Evolutionary conservation across 2,113 vertebrate species (phyloP), one percentile per base, ranked within the genome.

Genomic region (Rhabdornis inornatus): DNA sequence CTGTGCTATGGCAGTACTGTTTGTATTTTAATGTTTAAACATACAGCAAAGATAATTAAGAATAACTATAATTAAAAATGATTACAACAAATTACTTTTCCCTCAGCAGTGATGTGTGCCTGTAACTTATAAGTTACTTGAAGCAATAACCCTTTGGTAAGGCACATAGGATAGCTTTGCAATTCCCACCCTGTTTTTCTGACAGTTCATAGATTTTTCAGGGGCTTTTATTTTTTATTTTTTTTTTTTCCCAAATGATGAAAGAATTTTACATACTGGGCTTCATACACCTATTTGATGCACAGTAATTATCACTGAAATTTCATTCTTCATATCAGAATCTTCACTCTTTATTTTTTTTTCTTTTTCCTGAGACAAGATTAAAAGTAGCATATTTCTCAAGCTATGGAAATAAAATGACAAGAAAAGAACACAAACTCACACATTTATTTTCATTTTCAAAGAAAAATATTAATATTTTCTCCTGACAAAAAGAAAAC

Each of bases 31-130:
- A 98, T 98, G 98, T 98, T 98, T 98, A 97, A 97, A 97, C 97
- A 97, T 98, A 97, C 97, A 97, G 97, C 97, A 98, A 97, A 98
- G 98, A 98, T 98, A 98, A 98, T 98, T 98, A 98, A 98, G 98
- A 98, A 98, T 98, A 98, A 96, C 98, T 98, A 98, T 98, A 98
- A 98, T 98, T 98, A 98, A 98, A 98, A 98, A 98, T 98, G 97
- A 98, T 98, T 98, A 97, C 95, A 97, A 98, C 97, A 98, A 98
- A 98, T 98, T 98, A 97, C 98, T 97, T 98, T 98, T 97, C 96
- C 96, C 97, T 97, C 97, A 97, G 96, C 95, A 95, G 96, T 97
- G 96, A 96, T 97, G 94, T 95, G 92, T 97, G 97, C 66, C 90
- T 97, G 90, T 96, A 98, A 98, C 97, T 98, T 98, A 64, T 39